These are phyloP conservation scores for Amblyopsis rosae DNA, from an alignment of 2,113 vertebrate species.

Conservation along the genomic window DNA sequence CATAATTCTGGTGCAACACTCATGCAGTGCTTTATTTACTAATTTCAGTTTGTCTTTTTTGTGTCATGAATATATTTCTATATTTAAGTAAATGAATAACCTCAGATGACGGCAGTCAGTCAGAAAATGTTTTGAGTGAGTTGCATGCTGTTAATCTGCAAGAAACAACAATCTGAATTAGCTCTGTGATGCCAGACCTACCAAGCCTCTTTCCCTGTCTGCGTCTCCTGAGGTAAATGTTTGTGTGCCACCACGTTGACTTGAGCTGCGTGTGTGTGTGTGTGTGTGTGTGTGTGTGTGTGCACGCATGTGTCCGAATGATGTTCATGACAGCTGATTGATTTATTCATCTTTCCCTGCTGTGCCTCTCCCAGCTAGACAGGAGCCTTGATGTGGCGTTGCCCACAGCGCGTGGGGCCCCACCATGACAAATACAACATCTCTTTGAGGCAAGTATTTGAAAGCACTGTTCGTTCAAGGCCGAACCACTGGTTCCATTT, in stretches of 20 bases:
- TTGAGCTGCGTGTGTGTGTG: slow-evolving; percentile 12
- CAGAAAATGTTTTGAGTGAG: slow-evolving; percentile 15
- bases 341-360: slow-evolving; percentile 56
- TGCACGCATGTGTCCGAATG: slow-evolving; percentile 27
- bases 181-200: background rate
- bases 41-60: no score
- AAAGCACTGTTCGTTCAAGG: no score
- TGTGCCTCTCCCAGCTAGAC: slow-evolving; percentile 21
- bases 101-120: no score
- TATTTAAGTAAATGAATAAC: no score
- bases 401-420: slow-evolving; percentile 21
- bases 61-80: no score
- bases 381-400: slow-evolving; percentile 27
- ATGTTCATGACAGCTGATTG: slow-evolving; percentile 54
- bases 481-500: background rate
- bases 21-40: no score
- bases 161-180: background rate
- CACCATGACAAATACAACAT: background rate
- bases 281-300: background rate
- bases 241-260: slow-evolving; percentile 22
- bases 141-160: background rate
- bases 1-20: no score
- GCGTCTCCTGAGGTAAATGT: slow-evolving; percentile 1
- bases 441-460: background rate
- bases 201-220: background rate